Percentiles rank a stretch among this genome's conserved stretches.
Conservation (phyloP, 2,888 invertebrate genomes). For the Torymus aiolomorphi region DNA sequence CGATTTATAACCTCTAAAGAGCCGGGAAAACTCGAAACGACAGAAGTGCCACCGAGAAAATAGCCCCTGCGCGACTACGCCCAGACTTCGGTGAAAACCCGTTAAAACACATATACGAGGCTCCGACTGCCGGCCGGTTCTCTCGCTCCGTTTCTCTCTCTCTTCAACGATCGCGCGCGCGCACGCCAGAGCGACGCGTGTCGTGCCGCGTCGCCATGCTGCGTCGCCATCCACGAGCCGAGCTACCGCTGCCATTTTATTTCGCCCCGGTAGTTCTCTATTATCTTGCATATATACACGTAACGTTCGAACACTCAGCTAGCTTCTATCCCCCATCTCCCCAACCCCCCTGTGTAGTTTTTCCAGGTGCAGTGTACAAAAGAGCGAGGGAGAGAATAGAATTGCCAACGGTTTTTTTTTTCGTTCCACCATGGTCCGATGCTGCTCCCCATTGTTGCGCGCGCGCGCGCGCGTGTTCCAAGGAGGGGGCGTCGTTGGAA, state of each 20-base stretch:
- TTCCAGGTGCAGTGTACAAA: slow-evolving; percentile 13
- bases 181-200: slow-evolving; percentile 26
- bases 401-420: slow-evolving; percentile 48
- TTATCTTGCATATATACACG: too few species aligned
- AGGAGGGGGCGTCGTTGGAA: background rate
- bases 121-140: slow-evolving; percentile 62
- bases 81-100: slow-evolving; percentile 57
- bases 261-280: background rate
- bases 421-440: too few species aligned
- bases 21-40: too few species aligned
- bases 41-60: too few species aligned
- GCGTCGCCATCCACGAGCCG: slow-evolving; percentile 36
- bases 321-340: background rate
- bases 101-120: slow-evolving; percentile 51
- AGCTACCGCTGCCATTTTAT: background rate
- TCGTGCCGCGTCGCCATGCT: slow-evolving; percentile 42
- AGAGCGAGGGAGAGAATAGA: background rate
- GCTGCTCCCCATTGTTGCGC: too few species aligned
- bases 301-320: background rate
- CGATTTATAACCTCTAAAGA: too few species aligned
- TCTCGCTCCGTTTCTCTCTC: background rate
- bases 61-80: too few species aligned
- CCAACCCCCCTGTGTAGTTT: background rate
- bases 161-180: background rate
- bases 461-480: too few species aligned